phyloP scores from a whole-genome alignment of 2,113 vertebrate genomes.

The Triplophysa tibetana region DNA sequence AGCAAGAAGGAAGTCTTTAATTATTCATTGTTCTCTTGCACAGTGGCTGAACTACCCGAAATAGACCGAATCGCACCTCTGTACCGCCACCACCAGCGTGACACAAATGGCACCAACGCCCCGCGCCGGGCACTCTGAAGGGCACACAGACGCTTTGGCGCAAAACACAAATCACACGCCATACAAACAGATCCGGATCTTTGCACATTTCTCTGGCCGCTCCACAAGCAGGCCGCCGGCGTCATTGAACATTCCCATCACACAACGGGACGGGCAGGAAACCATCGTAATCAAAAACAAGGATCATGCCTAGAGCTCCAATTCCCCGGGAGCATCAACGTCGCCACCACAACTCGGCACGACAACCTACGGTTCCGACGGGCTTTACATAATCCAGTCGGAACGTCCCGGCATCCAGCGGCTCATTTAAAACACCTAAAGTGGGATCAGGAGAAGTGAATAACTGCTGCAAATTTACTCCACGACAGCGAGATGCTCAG shows the following conservation, averaged over 20 bases:
- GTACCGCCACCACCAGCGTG: slow-evolving; percentile 35
- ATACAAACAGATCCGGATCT: background rate
- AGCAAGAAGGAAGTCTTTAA: slow-evolving; percentile 78
- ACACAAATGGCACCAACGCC: slow-evolving; percentile 28
- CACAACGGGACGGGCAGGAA: slow-evolving; percentile 54
- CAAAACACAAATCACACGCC: no score
- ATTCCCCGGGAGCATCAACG: slow-evolving; percentile 27
- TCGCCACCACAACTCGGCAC: background rate
- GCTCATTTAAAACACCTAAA: slow-evolving; percentile 48
- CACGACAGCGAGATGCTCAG: slow-evolving; percentile 47
- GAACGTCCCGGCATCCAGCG: slow-evolving; percentile 39
- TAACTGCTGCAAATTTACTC: slow-evolving; percentile 41
- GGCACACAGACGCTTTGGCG: background rate
- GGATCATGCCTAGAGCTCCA: slow-evolving; percentile 38
- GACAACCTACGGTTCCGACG: background rate
- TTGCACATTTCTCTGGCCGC: background rate
- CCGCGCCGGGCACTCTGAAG: slow-evolving; percentile 30
- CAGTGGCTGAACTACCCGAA: slow-evolving; percentile 42
- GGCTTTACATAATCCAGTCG: slow-evolving; percentile 54
- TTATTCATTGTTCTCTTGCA: slow-evolving; percentile 73
- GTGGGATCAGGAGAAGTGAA: slow-evolving; percentile 41
- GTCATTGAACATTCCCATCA: slow-evolving; percentile 64
- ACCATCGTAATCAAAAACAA: slow-evolving; percentile 48
- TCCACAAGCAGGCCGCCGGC: slow-evolving; percentile 8
- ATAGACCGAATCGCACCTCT: slow-evolving; percentile 43